Conservation (phyloP, 1,140 invertebrate genomes). For the Onthophagus taurus region DNA sequence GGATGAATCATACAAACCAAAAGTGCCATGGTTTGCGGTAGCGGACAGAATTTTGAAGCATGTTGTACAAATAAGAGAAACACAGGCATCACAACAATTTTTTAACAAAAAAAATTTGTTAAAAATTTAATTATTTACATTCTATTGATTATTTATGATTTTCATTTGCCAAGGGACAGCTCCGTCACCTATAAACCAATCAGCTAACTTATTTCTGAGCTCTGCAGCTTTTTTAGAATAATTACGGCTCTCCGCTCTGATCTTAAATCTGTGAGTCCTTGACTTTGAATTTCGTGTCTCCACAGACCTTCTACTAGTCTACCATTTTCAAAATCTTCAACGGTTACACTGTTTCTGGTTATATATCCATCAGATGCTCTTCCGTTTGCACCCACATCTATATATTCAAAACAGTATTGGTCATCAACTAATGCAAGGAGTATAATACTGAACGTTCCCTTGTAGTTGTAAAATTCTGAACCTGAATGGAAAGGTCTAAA, state of each 20-base stretch:
- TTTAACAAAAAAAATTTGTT: background rate
- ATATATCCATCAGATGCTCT: too few species aligned
- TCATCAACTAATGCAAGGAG: too few species aligned
- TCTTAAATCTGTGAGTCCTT: background rate
- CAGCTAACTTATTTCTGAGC: too few species aligned
- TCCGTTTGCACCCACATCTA: too few species aligned
- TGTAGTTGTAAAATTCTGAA: constrained; percentile 8
- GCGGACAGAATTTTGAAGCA: constrained; percentile 7
- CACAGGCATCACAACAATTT: background rate
- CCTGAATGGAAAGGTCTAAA: background rate
- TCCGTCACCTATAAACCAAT: constrained; percentile 3
- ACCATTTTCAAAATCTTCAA: constrained; percentile 2
- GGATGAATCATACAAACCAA: constrained; percentile 2
- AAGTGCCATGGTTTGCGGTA: constrained; percentile 8
- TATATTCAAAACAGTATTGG: too few species aligned
- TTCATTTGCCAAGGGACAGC: too few species aligned
- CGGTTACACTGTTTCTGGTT: background rate
- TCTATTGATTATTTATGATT: too few species aligned
- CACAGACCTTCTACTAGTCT: background rate
- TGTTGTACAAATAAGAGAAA: constrained; percentile 5
- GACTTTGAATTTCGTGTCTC: background rate
- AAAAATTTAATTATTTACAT: too few species aligned
- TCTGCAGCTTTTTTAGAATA: constrained; percentile 4
- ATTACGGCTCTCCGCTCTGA: background rate
- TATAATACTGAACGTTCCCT: too few species aligned